These are phyloP conservation scores for Polydrusus cervinus DNA, from an alignment of 2,888 invertebrate genomes.

Conservation along the genomic window DNA sequence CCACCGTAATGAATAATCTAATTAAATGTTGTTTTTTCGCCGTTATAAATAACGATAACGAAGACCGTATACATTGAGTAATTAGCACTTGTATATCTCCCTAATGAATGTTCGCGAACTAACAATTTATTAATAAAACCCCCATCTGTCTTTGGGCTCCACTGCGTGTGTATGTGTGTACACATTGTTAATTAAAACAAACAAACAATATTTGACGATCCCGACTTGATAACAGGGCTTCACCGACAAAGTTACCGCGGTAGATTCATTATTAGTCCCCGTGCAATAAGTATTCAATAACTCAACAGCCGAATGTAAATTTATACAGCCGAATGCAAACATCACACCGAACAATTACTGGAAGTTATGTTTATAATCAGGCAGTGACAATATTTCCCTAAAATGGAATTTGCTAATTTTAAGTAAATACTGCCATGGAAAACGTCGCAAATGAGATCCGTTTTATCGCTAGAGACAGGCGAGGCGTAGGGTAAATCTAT, in stretches of 20 bases:
- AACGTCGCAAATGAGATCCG: constrained; percentile 24
- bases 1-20: constrained; percentile 40
- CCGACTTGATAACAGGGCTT: constrained; percentile 62
- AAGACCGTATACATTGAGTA: constrained; percentile 41
- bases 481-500: constrained; percentile 12
- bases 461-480: constrained; percentile 18
- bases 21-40: constrained; percentile 36
- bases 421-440: constrained; percentile 65
- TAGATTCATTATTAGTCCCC: constrained; percentile 61
- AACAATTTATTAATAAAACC: constrained; percentile 48
- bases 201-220: constrained; percentile 64
- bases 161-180: constrained; percentile 42
- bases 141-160: constrained; percentile 45
- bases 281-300: constrained; percentile 67
- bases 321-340: constrained; percentile 68
- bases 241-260: constrained; percentile 58
- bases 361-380: constrained; percentile 71
- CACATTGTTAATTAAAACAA: constrained; percentile 62
- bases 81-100: constrained; percentile 47
- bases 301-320: constrained; percentile 69
- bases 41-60: constrained; percentile 43
- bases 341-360: constrained; percentile 69
- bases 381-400: constrained; percentile 70
- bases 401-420: constrained; percentile 70
- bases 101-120: constrained; percentile 40